A percentile compares a stretch with the other conserved stretches of the same genome.
phyloP scores from a whole-genome alignment of 2,888 invertebrate genomes.

The Stegana nigrithorax region DNA sequence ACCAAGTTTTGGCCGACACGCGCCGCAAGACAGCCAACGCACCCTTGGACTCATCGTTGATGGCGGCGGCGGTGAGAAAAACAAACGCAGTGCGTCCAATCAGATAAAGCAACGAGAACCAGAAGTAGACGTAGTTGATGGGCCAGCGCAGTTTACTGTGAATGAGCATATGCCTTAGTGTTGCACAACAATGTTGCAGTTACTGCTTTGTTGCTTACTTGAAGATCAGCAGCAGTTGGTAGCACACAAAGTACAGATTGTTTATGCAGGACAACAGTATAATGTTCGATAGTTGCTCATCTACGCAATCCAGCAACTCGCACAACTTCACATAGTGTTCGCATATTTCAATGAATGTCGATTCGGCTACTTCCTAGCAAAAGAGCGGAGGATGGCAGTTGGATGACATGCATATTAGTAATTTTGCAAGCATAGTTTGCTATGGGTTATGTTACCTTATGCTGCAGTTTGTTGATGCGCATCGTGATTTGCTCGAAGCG shows the following conservation, averaged over 20 bases:
- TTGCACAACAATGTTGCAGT: no score
- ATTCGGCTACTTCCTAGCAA: slow-evolving; percentile 50
- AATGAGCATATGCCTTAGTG: no score
- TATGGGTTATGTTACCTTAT: slow-evolving; percentile 38
- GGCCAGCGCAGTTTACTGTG: slow-evolving; percentile 65
- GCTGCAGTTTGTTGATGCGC: slow-evolving; percentile 53
- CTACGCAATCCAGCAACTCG: slow-evolving; percentile 73
- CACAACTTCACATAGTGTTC: slow-evolving; percentile 77
- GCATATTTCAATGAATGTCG: slow-evolving; percentile 75
- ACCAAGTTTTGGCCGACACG: slow-evolving; percentile 61
- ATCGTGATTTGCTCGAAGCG: slow-evolving; percentile 76
- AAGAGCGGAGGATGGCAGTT: background rate
- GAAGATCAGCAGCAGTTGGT: slow-evolving; percentile 75
- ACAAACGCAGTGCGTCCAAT: slow-evolving; percentile 71
- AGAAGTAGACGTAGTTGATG: slow-evolving; percentile 71
- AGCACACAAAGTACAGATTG: slow-evolving; percentile 81
- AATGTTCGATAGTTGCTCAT: slow-evolving; percentile 74
- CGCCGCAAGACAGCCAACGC: slow-evolving; percentile 69
- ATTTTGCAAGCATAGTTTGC: background rate
- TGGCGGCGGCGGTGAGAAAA: slow-evolving; percentile 71
- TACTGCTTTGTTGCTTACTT: slow-evolving; percentile 62
- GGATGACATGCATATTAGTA: background rate
- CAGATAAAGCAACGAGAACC: slow-evolving; percentile 72
- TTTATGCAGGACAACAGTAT: slow-evolving; percentile 78
- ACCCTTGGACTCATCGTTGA: slow-evolving; percentile 72